A percentile compares a stretch with the other conserved stretches of the same genome.
phyloP scores from a whole-genome alignment of 2,113 vertebrate species.

The Carlito syrichta region DNA sequence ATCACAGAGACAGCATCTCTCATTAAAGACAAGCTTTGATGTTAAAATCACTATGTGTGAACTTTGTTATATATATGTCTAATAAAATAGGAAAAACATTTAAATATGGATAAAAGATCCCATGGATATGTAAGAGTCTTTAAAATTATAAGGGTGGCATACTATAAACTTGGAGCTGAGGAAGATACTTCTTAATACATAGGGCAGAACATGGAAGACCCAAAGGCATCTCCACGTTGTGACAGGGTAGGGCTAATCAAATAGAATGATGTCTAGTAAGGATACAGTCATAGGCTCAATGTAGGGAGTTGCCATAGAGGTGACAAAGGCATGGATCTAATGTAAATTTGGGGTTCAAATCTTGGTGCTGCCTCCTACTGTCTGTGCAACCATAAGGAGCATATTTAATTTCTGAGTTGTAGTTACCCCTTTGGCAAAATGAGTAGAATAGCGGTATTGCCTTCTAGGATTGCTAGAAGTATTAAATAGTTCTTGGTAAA shows the following conservation, averaged over 20 bases:
- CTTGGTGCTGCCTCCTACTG: not conserved
- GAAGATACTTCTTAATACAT: not conserved
- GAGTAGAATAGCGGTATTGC: not conserved
- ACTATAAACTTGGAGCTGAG: not conserved
- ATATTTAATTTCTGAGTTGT: not conserved
- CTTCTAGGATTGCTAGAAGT: not conserved
- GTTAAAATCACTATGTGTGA: not conserved
- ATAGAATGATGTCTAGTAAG: not conserved
- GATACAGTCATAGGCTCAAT: not conserved
- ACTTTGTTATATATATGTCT: not conserved
- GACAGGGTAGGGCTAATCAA: not conserved
- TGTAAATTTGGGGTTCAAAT: not conserved
- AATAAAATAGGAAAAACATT: not conserved
- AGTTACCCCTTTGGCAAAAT: not conserved
- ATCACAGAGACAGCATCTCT: not conserved
- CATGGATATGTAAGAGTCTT: not conserved
- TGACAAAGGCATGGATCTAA: not conserved
- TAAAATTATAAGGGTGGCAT: not conserved
- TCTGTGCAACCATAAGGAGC: not conserved
- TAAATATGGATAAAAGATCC: not conserved
- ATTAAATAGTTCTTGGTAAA: not conserved
- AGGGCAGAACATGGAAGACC: not conserved
- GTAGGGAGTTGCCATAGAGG: not conserved
- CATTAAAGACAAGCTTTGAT: not conserved
- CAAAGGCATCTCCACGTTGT: not conserved